Evolutionary conservation across 1,140 invertebrate species (phyloP).

Genomic region (Aphelinus certus): DNA sequence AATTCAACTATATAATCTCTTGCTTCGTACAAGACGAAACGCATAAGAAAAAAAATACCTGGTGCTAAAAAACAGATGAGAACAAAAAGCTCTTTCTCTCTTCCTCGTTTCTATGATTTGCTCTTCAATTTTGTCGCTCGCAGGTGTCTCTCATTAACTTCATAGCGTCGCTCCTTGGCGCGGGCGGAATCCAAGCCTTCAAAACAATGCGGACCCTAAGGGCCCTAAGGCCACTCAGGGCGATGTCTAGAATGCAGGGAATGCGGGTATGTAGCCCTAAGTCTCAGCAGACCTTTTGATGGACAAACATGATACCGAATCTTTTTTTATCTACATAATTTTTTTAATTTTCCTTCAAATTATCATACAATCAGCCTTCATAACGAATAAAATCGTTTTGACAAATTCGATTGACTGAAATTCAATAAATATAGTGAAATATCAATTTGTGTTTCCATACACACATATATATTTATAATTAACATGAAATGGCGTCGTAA

Average conservation of each 20-base stretch:
- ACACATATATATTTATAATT: too few relatives aligned
- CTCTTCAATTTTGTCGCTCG: constrained; percentile 67
- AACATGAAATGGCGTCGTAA: too few relatives aligned
- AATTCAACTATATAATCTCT: too few relatives aligned
- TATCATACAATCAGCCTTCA: too few relatives aligned
- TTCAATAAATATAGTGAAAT: too few relatives aligned
- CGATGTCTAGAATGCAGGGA: constrained; percentile 97
- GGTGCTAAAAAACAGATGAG: background rate
- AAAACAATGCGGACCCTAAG: constrained; percentile 97
- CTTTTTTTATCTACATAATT: constrained; percentile 11
- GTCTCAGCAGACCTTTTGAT: constrained; percentile 61
- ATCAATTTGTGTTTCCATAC: too few relatives aligned
- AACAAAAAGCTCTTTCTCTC: constrained; percentile 42
- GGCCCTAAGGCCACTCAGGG: constrained; percentile 92
- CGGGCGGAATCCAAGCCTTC: constrained; percentile 96
- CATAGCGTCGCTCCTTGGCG: constrained; percentile 91
- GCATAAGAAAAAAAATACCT: background rate
- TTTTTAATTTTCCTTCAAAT: constrained; percentile 12
- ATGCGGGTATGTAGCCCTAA: constrained; percentile 89
- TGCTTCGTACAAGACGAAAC: background rate
- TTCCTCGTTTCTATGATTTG: constrained; percentile 56
- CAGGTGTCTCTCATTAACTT: constrained; percentile 98
- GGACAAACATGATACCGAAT: constrained; percentile 9
- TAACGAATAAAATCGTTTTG: too few relatives aligned
- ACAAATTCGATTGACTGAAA: too few relatives aligned